Percentiles rank a stretch among this genome's conserved stretches.
phyloP scores from a whole-genome alignment of 2,888 invertebrate genomes.

The Acrobasis consociella region DNA sequence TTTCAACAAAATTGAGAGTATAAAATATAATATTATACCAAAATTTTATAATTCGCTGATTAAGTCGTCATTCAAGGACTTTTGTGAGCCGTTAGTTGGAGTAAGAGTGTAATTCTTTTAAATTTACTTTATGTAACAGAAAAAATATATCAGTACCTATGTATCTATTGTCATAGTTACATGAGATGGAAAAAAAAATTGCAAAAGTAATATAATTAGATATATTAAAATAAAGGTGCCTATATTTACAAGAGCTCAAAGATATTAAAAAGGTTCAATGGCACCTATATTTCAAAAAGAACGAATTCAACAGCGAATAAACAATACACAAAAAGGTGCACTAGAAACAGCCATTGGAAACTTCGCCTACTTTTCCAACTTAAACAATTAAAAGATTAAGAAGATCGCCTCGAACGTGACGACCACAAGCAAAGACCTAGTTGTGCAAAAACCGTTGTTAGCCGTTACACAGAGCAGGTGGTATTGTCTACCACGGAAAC shows the following conservation, averaged over 20 bases:
- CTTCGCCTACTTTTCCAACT: constrained; percentile 9
- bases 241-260: not conserved
- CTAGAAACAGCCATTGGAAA: not conserved
- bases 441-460: constrained; percentile 70
- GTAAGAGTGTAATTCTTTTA: no score
- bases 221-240: no score
- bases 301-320: not conserved
- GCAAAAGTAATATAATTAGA: no score
- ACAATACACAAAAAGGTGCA: not conserved
- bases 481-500: constrained; percentile 49
- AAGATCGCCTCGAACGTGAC: constrained; percentile 42
- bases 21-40: no score
- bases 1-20: no score
- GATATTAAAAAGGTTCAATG: not conserved
- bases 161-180: no score
- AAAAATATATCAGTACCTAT: no score
- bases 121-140: no score
- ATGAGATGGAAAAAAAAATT: no score
- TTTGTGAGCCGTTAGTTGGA: no score
- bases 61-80: no score
- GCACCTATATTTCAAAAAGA: not conserved
- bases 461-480: constrained; percentile 61
- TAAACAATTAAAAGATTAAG: constrained; percentile 36
- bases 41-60: no score
- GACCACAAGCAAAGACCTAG: constrained; percentile 58